Evolutionary conservation across 2,113 vertebrate genomes (phyloP).

Genomic region (Odocoileus hemionus): DNA sequence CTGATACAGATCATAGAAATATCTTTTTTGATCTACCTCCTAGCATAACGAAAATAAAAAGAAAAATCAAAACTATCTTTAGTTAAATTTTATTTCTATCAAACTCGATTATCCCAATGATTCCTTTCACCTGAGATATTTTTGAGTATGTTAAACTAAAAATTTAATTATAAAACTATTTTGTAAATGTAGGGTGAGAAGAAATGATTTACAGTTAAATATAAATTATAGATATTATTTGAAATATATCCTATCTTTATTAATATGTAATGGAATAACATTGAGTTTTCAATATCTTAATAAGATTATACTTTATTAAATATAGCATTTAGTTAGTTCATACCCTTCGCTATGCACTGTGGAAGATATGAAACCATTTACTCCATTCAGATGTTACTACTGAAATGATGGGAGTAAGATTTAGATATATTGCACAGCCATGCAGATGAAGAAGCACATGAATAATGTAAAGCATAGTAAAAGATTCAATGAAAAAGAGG

Average conservation of each 20-base stretch:
- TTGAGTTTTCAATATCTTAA: not conserved
- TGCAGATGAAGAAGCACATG: not conserved
- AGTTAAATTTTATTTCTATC: not conserved
- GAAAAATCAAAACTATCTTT: not conserved
- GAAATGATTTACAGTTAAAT: not conserved
- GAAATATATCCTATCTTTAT: not conserved
- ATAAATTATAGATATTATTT: not conserved
- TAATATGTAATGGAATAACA: not conserved
- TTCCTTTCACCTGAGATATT: not conserved
- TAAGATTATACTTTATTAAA: not conserved
- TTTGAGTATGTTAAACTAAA: not conserved
- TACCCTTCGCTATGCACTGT: not conserved
- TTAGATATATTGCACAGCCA: not conserved
- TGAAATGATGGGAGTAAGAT: not conserved
- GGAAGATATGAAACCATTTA: not conserved
- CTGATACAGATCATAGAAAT: no score
- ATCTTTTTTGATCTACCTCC: no score
- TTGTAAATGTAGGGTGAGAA: not conserved
- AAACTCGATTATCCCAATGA: not conserved
- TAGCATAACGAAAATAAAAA: no score
- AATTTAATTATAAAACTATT: not conserved
- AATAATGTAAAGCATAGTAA: not conserved
- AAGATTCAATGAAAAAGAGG: not conserved
- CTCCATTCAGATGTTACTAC: not conserved
- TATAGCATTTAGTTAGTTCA: not conserved